Evolutionary conservation across 2,797 vertebrate genomes (phyloP).

Genomic region (Gymnoscopelus microlampas): DNA sequence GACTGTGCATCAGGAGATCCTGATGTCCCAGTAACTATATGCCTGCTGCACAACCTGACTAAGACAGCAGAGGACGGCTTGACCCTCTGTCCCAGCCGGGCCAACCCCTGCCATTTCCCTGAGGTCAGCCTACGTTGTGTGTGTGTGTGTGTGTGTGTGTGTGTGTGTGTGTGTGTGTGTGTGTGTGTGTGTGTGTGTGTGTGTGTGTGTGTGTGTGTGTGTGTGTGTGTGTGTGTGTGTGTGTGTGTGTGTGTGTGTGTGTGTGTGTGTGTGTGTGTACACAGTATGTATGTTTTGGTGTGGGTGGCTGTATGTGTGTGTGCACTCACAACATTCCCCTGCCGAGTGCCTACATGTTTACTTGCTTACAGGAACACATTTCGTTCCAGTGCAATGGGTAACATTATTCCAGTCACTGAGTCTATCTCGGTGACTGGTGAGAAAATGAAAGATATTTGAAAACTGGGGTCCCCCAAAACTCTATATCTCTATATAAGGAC

Average conservation of each 20-base stretch:
- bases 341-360: neutral
- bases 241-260: neutral
- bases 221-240: neutral
- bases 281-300: neutral
- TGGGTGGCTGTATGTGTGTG: neutral
- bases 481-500: no score
- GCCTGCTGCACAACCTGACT: constrained; percentile 88
- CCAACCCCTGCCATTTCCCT: constrained; percentile 89
- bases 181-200: neutral
- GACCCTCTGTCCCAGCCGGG: constrained; percentile 80
- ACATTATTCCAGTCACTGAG: no score
- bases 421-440: no score
- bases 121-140: constrained; percentile 86
- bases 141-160: constrained; percentile 20
- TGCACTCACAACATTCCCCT: no score
- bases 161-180: constrained; percentile 16
- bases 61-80: constrained; percentile 77
- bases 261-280: neutral
- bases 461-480: no score
- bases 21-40: constrained; percentile 85
- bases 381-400: neutral
- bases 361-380: neutral
- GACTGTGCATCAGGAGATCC: constrained; percentile 81
- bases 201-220: neutral
- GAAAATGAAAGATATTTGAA: no score